Evolutionary conservation across 2,113 vertebrate genomes (phyloP).

Genomic region (Anas platyrhynchos): DNA sequence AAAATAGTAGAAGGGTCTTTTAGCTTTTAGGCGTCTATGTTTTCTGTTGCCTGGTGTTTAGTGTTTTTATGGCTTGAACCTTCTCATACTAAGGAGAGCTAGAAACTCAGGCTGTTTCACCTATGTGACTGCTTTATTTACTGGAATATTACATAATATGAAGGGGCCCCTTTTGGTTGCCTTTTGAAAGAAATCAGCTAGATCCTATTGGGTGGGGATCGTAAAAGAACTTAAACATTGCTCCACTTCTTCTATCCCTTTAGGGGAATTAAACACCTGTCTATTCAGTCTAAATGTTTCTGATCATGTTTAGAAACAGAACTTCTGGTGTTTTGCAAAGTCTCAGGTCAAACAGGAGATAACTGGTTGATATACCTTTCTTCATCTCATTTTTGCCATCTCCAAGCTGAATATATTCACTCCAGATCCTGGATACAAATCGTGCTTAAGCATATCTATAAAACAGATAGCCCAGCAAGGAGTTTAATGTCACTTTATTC

Average conservation of each 20-base stretch:
- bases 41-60: background rate
- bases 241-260: background rate
- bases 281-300: background rate
- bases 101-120: background rate
- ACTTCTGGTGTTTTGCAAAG: background rate
- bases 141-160: background rate
- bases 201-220: background rate
- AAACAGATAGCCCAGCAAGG: background rate
- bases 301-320: background rate
- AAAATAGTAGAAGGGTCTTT: background rate
- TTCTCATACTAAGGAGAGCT: background rate
- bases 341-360: background rate
- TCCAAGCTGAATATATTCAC: background rate
- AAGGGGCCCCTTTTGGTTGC: background rate
- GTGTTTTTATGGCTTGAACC: background rate
- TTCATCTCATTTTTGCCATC: background rate
- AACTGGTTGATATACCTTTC: background rate
- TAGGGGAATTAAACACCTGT: background rate
- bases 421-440: background rate
- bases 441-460: background rate
- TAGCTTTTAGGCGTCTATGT: background rate
- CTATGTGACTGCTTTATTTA: background rate
- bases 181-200: background rate
- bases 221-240: background rate
- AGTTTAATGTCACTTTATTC: background rate